Evolutionary conservation across 1,140 invertebrate genomes (phyloP).

Genomic region (Drosophila pachea): DNA sequence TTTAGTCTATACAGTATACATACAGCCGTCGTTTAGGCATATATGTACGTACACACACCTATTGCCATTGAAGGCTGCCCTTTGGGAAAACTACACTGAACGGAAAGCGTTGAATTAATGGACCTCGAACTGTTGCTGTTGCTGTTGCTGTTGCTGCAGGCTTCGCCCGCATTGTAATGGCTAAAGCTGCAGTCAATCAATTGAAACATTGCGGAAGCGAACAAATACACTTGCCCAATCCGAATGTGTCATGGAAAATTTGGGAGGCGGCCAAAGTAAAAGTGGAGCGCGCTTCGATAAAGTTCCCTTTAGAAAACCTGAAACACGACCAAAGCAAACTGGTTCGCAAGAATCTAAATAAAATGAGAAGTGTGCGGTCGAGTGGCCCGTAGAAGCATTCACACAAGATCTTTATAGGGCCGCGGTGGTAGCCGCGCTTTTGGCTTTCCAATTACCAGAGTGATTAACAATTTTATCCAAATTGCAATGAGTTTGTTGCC

Average conservation of each 20-base stretch:
- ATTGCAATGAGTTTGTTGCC: constrained; percentile 55
- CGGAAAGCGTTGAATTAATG: constrained; percentile 56
- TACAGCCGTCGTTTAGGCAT: constrained; percentile 4
- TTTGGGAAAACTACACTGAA: constrained; percentile 65
- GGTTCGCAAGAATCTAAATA: too few species aligned
- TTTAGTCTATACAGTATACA: constrained; percentile 43
- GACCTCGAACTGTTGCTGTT: constrained; percentile 47
- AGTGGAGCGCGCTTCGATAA: constrained; percentile 2
- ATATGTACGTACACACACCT: constrained; percentile 15
- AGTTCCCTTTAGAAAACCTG: too few species aligned
- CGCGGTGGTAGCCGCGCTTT: too few species aligned
- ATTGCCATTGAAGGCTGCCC: constrained; percentile 41
- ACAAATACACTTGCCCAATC: constrained; percentile 30
- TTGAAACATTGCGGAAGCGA: constrained; percentile 55
- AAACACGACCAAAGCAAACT: too few species aligned
- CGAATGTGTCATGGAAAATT: constrained; percentile 15
- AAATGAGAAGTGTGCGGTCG: too few species aligned
- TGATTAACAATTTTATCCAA: neutral
- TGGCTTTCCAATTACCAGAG: neutral
- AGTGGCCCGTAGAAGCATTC: too few species aligned
- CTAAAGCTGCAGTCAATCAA: constrained; percentile 47
- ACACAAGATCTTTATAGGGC: too few species aligned
- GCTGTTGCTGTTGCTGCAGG: constrained; percentile 25
- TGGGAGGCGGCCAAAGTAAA: constrained; percentile 14
- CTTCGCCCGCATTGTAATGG: constrained; percentile 42